Percentiles rank a stretch among this genome's conserved stretches.
phyloP scores from a whole-genome alignment of 2,797 vertebrate genomes.

The Pogoniulus pusillus region DNA sequence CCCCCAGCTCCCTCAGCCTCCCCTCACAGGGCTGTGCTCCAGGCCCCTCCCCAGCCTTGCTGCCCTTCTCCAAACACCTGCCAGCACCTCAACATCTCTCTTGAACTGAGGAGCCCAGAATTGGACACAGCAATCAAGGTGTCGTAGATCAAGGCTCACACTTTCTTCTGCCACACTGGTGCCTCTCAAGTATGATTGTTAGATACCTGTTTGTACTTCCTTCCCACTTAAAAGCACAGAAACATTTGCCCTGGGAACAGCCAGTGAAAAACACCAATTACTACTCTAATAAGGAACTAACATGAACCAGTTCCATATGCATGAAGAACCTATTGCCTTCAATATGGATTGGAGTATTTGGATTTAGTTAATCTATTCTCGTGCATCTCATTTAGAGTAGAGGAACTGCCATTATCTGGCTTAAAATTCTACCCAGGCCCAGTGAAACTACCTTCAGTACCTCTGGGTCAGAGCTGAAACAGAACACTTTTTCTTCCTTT shows the following conservation, averaged over 20 bases:
- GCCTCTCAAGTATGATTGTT: neutral
- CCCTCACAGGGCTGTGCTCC: no score
- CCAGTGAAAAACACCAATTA: no score
- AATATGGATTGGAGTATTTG: neutral
- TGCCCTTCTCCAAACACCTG: no score
- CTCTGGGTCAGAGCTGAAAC: neutral
- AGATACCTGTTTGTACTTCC: neutral
- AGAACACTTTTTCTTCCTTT: neutral
- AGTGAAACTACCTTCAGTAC: neutral
- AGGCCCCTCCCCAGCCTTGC: no score
- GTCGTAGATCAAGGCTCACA: no score
- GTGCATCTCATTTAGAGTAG: neutral
- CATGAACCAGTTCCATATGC: neutral
- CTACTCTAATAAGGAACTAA: neutral
- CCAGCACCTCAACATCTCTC: no score
- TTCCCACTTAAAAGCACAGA: neutral
- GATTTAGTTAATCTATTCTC: neutral
- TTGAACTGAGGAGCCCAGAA: no score
- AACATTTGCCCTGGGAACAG: neutral
- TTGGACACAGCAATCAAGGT: no score
- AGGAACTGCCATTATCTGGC: neutral
- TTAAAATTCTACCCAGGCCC: neutral
- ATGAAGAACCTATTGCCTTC: neutral
- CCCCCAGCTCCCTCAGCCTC: no score
- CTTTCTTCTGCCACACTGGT: neutral